A percentile compares a stretch with the other conserved stretches of the same genome.
These are phyloP conservation scores for Rhynchonycteris naso DNA, from an alignment of 2,797 vertebrate species.

Conservation along the genomic window DNA sequence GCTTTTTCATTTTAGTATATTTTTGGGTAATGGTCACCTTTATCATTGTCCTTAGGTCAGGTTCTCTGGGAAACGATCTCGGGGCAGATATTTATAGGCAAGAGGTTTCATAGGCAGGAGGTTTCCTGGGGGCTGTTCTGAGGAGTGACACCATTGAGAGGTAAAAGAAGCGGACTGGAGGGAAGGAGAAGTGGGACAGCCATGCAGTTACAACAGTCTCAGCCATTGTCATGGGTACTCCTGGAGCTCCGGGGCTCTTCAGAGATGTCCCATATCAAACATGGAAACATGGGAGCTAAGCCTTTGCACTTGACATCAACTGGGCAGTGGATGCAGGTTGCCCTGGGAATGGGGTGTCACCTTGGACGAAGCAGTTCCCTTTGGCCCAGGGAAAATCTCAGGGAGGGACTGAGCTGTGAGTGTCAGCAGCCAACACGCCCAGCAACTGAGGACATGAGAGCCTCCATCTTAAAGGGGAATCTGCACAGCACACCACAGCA, in stretches of 20 bases:
- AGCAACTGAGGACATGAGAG: rapidly evolving
- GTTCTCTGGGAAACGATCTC: not conserved
- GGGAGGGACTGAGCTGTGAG: not conserved
- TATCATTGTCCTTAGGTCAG: not conserved
- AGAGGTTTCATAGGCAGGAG: not conserved
- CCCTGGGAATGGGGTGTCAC: not conserved
- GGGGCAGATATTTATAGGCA: not conserved
- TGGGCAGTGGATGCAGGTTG: not conserved
- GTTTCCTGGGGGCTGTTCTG: not conserved
- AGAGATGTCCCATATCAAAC: not conserved
- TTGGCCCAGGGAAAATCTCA: not conserved
- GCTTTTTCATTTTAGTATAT: not conserved
- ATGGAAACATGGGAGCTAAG: not conserved
- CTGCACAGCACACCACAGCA: not conserved
- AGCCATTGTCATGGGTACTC: not conserved
- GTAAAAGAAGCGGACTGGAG: not conserved
- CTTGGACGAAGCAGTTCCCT: not conserved
- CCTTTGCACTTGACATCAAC: not conserved
- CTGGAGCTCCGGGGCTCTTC: not conserved
- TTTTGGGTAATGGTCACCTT: not conserved
- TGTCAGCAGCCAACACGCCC: not conserved
- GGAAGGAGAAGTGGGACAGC: not conserved
- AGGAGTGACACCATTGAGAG: not conserved
- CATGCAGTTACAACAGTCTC: not conserved
- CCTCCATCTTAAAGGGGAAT: not conserved